Percentiles rank a stretch among this genome's conserved stretches.
Conservation (phyloP, 1,140 invertebrate genomes). For the Drosophila nikananu region DNA sequence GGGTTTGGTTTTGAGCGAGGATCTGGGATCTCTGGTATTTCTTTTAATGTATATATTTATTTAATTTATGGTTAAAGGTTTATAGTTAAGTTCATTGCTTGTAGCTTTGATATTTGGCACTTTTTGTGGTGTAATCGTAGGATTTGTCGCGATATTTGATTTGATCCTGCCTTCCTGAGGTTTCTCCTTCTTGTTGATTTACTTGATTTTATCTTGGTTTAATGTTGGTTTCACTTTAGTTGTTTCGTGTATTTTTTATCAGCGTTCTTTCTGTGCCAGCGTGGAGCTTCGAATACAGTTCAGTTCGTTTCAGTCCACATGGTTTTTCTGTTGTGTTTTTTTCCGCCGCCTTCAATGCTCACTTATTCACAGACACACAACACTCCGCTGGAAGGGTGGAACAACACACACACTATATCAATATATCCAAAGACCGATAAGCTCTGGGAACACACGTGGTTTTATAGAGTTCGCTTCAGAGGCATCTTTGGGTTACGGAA, state of each 20-base stretch:
- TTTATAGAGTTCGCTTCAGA: constrained; percentile 11
- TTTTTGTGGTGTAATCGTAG: no score
- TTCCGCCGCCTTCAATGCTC: constrained; percentile 13
- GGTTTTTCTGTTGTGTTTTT: constrained; percentile 49
- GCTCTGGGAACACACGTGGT: constrained; percentile 53
- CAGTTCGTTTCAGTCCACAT: constrained; percentile 64
- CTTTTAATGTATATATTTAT: background rate
- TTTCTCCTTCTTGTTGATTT: constrained; percentile 7
- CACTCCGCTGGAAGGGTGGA: constrained; percentile 1
- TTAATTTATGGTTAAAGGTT: background rate
- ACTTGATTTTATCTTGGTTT: constrained; percentile 11
- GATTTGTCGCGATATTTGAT: no score
- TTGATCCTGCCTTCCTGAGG: background rate
- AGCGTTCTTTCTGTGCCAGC: constrained; percentile 57
- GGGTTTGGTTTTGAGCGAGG: background rate
- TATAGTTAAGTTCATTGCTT: constrained; percentile 1
- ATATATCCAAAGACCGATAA: constrained; percentile 26
- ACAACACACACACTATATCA: background rate
- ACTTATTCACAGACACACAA: constrained; percentile 11
- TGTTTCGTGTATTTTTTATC: constrained; percentile 43
- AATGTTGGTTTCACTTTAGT: background rate
- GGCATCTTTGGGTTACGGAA: constrained; percentile 10
- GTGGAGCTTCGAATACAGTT: constrained; percentile 68
- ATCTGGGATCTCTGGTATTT: background rate
- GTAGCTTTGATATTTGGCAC: background rate